Evolutionary conservation across 2,888 invertebrate species (phyloP), one percentile per base, ranked within the genome.

Genomic region (Athalia cordata): DNA sequence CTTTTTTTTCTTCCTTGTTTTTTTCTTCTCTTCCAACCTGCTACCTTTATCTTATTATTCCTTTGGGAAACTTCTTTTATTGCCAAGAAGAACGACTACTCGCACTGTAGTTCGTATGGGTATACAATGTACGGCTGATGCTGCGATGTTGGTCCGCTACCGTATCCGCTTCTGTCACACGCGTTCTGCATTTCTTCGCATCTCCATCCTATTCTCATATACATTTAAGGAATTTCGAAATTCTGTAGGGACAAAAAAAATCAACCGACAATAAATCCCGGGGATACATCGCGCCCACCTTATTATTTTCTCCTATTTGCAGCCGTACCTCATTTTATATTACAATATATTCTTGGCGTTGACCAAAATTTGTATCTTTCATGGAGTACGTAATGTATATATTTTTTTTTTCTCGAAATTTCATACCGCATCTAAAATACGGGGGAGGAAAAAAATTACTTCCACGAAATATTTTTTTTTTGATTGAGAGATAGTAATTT

Each of bases 31-130:
- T 75, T 50, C 29, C 61, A 75, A 77, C 68, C 77, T 62, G 77
- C 66, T 77, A 77, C 61, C 77, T 77, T 68, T 50, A 50, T 77
- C 77, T 77, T 61, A 70, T 77, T 77, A 62, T 70, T 68, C 67
- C 68, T 61, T 57, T 43, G 68, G 57, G 77, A 68, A 49, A 13
- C 62, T 68, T 77, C 29, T 29, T 77, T 68, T 77, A 77, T 77
- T 77, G 59, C 77, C 77, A 50, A 61, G 61, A 59, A 70, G 68
- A 29, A 29, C 29, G 66, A 67, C 77, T 43, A 77, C 68, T 29
- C 45, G 15, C 66, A n/a, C 59, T 45, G 55, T 47, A 13, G 55
- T n/a, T 29, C 29, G 29, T 29, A 29, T 2, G 29, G 29, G 29
- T 29, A 29, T 29, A 29, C 29, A 29, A 2, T 29, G 55, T 55